Base-by-base conservation (phyloP, 2,888 invertebrate genomes). In the Cyclophora punctaria region DNA sequence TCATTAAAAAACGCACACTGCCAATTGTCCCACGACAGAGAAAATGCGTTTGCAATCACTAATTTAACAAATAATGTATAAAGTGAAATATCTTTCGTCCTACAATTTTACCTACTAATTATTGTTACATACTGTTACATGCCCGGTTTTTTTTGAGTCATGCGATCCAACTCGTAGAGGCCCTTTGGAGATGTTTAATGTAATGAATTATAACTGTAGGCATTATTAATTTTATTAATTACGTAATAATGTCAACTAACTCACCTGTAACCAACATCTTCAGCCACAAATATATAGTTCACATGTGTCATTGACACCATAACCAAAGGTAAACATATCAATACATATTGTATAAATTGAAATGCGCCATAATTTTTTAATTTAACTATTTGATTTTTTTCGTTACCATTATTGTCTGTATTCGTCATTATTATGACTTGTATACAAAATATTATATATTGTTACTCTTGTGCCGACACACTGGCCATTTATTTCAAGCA, bases 251-350 rank as follows among this genome's bases (percentile, higher is more conserved):
- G 20, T 20, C 1, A 20, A 1, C 20, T 20, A 20, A 43, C 59
- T 69, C 67, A 80, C 82, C 83, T 78, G 62, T 79, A 76, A 46
- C 74, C 66, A 37, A 75, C 66, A 59, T 79, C 71, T 66, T 80
- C 79, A 35, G 83, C 80, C 44, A 82, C 80, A 63, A 83, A 83
- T 48, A 83, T 72, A 62, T 80, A 83, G 57, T 83, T 83, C n/a
- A 81, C 76, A 53, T 81, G 76, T 44, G 77, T 73, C 82, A 83
- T 83, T 3, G 82, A 74, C 37, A 80, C 74, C 65, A 77, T 70
- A 50, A 77, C 57, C 4, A 83, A 47, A 2, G 80, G 70, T 35
- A 82, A 61, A 65, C 80, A 78, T 63, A 82, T 67, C 47, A 79
- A 64, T 45, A 78, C 53, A 64, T 75, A 84, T 62, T 83, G 83